Conservation (phyloP, 2,888 invertebrate species). For the Acleris emargana region DNA sequence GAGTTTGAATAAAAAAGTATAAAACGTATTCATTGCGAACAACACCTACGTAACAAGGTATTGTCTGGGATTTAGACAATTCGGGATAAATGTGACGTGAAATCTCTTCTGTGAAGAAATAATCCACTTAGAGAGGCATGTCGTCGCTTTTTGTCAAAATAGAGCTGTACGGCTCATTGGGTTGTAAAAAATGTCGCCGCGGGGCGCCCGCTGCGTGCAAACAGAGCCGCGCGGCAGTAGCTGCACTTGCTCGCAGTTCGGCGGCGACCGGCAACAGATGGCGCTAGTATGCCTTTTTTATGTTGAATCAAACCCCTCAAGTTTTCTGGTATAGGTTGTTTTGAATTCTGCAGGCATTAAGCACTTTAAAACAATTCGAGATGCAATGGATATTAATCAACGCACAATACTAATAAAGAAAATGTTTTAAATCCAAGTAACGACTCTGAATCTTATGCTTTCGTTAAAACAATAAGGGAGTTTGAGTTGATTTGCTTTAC, state of each 20-base stretch:
- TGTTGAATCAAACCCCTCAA: neutral
- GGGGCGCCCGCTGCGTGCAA: slow-evolving; percentile 74
- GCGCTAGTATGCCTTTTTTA: slow-evolving; percentile 41
- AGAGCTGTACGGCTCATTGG: slow-evolving; percentile 72
- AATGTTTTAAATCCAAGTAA: too few species aligned
- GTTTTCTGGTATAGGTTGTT: neutral
- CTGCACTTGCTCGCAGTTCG: neutral
- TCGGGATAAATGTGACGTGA: slow-evolving; percentile 77
- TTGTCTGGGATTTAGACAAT: slow-evolving; percentile 67
- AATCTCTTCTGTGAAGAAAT: slow-evolving; percentile 70
- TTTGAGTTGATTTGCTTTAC: too few species aligned
- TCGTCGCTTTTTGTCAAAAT: slow-evolving; percentile 74
- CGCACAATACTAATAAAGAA: too few species aligned
- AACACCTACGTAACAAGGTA: slow-evolving; percentile 78
- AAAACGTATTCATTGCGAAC: slow-evolving; percentile 64
- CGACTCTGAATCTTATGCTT: too few species aligned
- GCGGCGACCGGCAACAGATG: slow-evolving; percentile 59
- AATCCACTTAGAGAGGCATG: slow-evolving; percentile 82
- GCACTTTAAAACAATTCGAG: too few species aligned
- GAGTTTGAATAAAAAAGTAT: slow-evolving; percentile 69
- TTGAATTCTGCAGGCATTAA: neutral
- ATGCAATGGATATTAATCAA: too few species aligned
- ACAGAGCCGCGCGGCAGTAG: slow-evolving; percentile 50
- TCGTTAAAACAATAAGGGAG: too few species aligned
- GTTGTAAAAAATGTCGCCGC: slow-evolving; percentile 74